A percentile compares a stretch with the other conserved stretches of the same genome.
Conservation (phyloP, 92 coral and sea anemone genomes). For the Ricordea florida region DNA sequence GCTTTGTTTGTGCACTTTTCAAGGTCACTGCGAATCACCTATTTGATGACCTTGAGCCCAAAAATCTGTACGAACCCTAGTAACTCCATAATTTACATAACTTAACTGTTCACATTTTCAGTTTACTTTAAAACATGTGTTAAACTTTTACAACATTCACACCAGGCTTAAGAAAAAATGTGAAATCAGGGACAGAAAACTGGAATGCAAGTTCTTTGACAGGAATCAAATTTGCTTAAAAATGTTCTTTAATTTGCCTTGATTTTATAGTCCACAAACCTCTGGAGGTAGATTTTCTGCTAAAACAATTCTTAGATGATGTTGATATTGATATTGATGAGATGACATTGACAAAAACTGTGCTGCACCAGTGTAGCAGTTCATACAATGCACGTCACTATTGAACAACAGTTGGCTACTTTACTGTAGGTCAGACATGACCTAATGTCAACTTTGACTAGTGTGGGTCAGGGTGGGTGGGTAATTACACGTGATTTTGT, state of each 20-base stretch:
- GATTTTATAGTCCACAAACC: slow-evolving; percentile 29
- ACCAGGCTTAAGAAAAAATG: slow-evolving; percentile 39
- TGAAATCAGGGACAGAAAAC: slow-evolving; percentile 40
- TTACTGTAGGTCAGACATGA: no score
- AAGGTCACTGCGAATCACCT: slow-evolving; percentile 28
- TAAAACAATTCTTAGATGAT: slow-evolving; percentile 16
- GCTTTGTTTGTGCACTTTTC: slow-evolving; percentile 39
- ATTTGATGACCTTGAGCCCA: slow-evolving; percentile 30
- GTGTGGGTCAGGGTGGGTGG: no score
- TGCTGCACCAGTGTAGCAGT: no score
- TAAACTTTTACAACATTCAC: slow-evolving; percentile 27
- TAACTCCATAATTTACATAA: slow-evolving; percentile 19
- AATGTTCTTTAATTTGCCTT: slow-evolving; percentile 22
- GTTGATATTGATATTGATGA: no score
- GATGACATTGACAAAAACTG: no score
- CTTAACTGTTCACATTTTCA: slow-evolving; percentile 31
- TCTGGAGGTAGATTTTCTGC: slow-evolving; percentile 19
- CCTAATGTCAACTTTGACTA: no score
- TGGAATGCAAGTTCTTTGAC: slow-evolving; percentile 30
- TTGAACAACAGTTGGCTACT: no score
- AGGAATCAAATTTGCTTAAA: slow-evolving; percentile 28
- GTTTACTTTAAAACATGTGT: slow-evolving; percentile 31
- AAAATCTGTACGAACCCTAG: slow-evolving; percentile 36
- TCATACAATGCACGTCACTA: no score
- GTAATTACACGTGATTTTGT: no score